Percentiles rank a stretch among this genome's conserved stretches.
phyloP scores from a whole-genome alignment of 2,888 invertebrate species.

The Ochropleura leucogaster region DNA sequence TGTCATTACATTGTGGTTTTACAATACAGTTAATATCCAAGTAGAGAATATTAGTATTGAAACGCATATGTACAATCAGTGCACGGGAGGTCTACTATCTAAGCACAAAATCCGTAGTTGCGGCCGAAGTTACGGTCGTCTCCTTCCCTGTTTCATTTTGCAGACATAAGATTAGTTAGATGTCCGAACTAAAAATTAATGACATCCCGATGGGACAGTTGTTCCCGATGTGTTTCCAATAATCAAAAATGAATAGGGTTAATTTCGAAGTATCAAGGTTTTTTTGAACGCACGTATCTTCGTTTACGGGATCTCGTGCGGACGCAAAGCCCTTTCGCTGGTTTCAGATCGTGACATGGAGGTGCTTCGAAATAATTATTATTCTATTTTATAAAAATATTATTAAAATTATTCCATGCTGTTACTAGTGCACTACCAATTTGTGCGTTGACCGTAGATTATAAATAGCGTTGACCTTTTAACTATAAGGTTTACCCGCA shows the following conservation, averaged over 20 bases:
- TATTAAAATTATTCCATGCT: too few species aligned
- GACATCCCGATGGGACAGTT: too few species aligned
- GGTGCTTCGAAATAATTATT: neutral
- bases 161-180: too few species aligned
- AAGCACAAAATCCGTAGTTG: too few species aligned
- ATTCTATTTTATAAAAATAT: too few species aligned
- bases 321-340: neutral
- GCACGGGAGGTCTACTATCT: neutral
- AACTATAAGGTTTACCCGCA: neutral
- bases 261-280: too few species aligned
- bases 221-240: too few species aligned
- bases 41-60: neutral
- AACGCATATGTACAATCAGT: neutral
- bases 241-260: too few species aligned
- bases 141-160: too few species aligned
- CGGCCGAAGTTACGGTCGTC: too few species aligned
- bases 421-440: neutral
- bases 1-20: conserved; percentile 19
- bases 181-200: too few species aligned
- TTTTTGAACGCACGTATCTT: too few species aligned
- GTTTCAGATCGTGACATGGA: neutral
- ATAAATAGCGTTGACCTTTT: neutral
- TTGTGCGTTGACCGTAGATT: neutral
- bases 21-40: conserved; percentile 2
- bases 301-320: neutral